phyloP scores from a whole-genome alignment of 1,140 invertebrate species.

The Gryon sp. region DNA sequence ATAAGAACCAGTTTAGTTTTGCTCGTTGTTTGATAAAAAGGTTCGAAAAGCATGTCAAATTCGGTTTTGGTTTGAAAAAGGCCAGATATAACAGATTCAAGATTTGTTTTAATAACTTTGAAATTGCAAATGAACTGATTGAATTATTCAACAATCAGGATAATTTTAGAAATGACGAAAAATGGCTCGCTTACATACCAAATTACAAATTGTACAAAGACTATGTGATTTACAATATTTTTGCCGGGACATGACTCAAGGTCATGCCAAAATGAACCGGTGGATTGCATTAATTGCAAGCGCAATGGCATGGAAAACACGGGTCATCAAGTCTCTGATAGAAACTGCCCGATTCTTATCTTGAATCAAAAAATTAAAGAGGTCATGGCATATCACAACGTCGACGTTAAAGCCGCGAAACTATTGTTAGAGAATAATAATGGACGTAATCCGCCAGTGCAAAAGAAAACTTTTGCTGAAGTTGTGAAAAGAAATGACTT shows the following conservation, averaged over 20 bases:
- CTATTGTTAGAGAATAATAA: neutral
- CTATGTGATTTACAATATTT: neutral
- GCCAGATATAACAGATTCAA: slow-evolving; percentile 2
- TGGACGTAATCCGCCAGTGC: neutral
- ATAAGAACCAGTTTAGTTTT: neutral
- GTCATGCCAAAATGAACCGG: neutral
- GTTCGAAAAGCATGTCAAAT: neutral
- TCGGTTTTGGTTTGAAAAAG: slow-evolving; percentile 1
- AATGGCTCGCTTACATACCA: neutral
- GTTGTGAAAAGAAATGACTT: neutral
- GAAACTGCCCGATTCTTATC: neutral
- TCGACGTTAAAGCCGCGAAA: neutral
- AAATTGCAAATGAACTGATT: neutral
- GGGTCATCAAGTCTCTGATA: neutral
- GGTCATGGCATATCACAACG: slow-evolving; percentile 2
- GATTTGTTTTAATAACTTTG: neutral
- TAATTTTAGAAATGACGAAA: neutral
- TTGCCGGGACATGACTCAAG: neutral
- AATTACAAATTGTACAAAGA: slow-evolving; percentile 5
- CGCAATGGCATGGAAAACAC: neutral
- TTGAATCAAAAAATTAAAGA: neutral
- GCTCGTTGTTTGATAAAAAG: neutral
- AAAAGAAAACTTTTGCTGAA: neutral
- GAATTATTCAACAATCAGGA: neutral
- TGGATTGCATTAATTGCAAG: neutral